Evolutionary conservation across 2,797 vertebrate genomes (phyloP).

Genomic region (Simalia tracyae): DNA sequence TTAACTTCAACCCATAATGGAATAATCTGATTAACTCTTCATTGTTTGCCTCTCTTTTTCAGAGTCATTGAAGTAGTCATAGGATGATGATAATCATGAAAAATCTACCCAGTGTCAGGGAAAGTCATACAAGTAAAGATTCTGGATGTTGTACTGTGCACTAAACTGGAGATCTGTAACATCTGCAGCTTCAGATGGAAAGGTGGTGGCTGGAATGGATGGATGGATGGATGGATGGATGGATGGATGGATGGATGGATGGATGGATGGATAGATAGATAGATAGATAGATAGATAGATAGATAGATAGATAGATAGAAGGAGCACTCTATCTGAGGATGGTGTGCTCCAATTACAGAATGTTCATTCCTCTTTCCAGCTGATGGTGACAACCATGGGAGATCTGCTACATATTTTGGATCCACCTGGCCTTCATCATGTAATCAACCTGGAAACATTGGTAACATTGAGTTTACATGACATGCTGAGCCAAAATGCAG

Average conservation of each 20-base stretch:
- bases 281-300: no score
- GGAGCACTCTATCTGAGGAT: neutral
- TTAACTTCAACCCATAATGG: neutral
- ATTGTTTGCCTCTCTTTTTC: neutral
- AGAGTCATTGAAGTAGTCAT: neutral
- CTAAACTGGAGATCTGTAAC: neutral
- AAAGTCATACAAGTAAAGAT: neutral
- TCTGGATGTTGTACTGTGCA: neutral
- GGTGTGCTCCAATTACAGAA: neutral
- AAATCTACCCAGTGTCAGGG: neutral
- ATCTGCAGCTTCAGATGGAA: neutral
- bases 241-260: neutral
- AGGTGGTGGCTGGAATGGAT: neutral
- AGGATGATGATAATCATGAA: neutral
- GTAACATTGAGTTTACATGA: slow-evolving; percentile 46
- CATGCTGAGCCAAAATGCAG: neutral
- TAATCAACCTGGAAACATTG: slow-evolving; percentile 53
- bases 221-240: neutral
- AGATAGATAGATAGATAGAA: neutral
- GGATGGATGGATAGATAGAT: no score
- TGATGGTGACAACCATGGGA: no score
- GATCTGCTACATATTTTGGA: slow-evolving; percentile 8
- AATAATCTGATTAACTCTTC: neutral
- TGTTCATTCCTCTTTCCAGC: neutral
- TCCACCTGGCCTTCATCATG: slow-evolving; percentile 48